phyloP scores from a whole-genome alignment of 2,888 invertebrate species.

The Drosophila helvetica region DNA sequence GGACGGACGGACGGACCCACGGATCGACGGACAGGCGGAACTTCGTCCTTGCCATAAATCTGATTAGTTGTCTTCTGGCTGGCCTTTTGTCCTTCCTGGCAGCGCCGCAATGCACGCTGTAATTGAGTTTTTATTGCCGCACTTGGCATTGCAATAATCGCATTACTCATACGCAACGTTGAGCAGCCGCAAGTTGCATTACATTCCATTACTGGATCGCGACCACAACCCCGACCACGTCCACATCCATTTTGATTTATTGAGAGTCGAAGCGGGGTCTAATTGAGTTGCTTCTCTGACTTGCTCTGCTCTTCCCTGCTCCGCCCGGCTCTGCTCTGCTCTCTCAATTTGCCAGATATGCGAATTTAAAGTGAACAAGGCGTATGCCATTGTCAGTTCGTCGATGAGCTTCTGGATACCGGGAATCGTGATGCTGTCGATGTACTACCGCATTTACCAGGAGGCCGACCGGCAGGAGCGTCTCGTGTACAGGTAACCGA shows the following conservation, averaged over 20 bases:
- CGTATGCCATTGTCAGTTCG: conserved; percentile 94
- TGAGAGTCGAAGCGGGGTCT: conserved; percentile 10
- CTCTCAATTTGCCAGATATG: conserved; percentile 85
- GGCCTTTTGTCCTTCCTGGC: conserved; percentile 41
- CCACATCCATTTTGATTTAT: conserved; percentile 29
- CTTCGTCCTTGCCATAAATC: conserved; percentile 30
- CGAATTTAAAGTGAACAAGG: conserved; percentile 93
- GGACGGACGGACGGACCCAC: neutral
- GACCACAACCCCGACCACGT: conserved; percentile 8
- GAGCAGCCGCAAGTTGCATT: conserved; percentile 25
- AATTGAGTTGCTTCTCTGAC: conserved; percentile 24
- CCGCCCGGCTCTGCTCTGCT: neutral
- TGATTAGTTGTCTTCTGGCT: conserved; percentile 35
- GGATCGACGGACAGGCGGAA: conserved; percentile 13
- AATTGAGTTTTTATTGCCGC: conserved; percentile 70
- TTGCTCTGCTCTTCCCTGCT: neutral
- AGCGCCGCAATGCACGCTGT: conserved; percentile 51
- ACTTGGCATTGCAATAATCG: conserved; percentile 54
- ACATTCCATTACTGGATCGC: conserved; percentile 42
- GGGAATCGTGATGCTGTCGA: conserved; percentile 95
- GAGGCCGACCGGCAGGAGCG: conserved; percentile 94
- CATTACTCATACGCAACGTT: conserved; percentile 65
- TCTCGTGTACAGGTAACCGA: conserved; percentile 90
- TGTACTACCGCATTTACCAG: conserved; percentile 95
- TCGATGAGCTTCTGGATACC: conserved; percentile 97